Base-by-base conservation (phyloP, 1,140 invertebrate species). In the Metopolophium dirhodum region DNA sequence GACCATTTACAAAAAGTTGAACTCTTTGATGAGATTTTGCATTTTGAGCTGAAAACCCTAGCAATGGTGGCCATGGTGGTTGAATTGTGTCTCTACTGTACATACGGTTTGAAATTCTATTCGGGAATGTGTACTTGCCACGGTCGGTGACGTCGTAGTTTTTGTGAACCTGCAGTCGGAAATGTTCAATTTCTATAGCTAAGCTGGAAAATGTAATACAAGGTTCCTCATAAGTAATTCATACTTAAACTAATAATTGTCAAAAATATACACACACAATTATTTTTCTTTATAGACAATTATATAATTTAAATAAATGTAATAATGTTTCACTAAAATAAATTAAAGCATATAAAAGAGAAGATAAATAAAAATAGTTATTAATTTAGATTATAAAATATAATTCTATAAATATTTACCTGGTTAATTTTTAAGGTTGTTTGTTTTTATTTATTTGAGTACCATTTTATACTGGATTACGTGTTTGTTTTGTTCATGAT, bases 1-100 rank as follows among this genome's bases (percentile, higher is more conserved):
- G 93, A 99, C 99, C 82, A 49, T 68, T 22, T 68, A 41, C 41
- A 41, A 41, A 41, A 41, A 41, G 41, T 41, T 41, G 41, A 3
- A 41, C 41, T 41, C 41, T 41, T 37, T 37, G 4, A 41, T 41
- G 41, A 41, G 41, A 41, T 41, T 41, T 41, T 41, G 41, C 41
- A 41, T 41, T 41, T 41, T 4, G 41, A 41, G 41, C 41, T 41
- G 41, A 41, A 3, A 41, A 41, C 41, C 3, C 41, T 45, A n/a
- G 49, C 90, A n/a, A 91, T 91, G 6, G 22, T 91, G 2, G 90
- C 45, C 20, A 41, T 41, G 41, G 41, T 41, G 41, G 41, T 41
- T 41, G 41, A 41, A 3, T 47, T 9, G 7, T 26, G 7, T 26
- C 23, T 26, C 23, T 8, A 26, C 22, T 68, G 23, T 26, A 68